Evolutionary conservation across 2,888 invertebrate genomes (phyloP), one percentile per base, ranked within the genome.

Genomic region (Amphipyra tragopoginis): DNA sequence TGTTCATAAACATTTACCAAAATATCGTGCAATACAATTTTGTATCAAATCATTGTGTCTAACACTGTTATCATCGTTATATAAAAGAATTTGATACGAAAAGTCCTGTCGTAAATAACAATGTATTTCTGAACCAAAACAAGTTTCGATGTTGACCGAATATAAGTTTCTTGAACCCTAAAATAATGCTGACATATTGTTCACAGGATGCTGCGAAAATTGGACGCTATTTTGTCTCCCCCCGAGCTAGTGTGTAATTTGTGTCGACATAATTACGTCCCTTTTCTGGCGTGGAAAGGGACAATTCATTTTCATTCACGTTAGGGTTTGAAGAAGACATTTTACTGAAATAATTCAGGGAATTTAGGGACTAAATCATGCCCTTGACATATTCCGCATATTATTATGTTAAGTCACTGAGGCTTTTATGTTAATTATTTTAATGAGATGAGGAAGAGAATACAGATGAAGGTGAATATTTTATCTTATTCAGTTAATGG

Each of bases 121-220:
- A 2, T 15, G n/a, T 29, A 7, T 39, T 54, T 51, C 42, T 51
- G 45, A 54, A 47, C 26, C 48, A 8, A 45, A 53, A 43, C n/a
- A 47, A 42, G 57, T 71, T 71, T 45, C 5, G 45, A 42, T 45
- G 26, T 47, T 56, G 52, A 52, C 40, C 49, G 53, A 65, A 58
- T 71, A 52, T 71, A 44, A 48, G 40, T 45, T 52, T 69, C 29
- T 42, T 52, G 44, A 65, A 59, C 48, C 48, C 65, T 9, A 42
- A 29, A 48, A 13, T 58, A 57, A 57, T 54, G 36, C 8, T 49
- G 52, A 40, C 29, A 50, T 71, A 64, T 57, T 45, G 42, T 50
- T 34, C 11, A 39, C 13, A 43, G 29, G 7, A 40, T 5, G 33
- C 29, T 63, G 14, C 11, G 29, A 34, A 47, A 53, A 47, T 43